A percentile compares a stretch with the other conserved stretches of the same genome.
Conservation (phyloP, 2,113 vertebrate genomes). For the Sapajus apella region DNA sequence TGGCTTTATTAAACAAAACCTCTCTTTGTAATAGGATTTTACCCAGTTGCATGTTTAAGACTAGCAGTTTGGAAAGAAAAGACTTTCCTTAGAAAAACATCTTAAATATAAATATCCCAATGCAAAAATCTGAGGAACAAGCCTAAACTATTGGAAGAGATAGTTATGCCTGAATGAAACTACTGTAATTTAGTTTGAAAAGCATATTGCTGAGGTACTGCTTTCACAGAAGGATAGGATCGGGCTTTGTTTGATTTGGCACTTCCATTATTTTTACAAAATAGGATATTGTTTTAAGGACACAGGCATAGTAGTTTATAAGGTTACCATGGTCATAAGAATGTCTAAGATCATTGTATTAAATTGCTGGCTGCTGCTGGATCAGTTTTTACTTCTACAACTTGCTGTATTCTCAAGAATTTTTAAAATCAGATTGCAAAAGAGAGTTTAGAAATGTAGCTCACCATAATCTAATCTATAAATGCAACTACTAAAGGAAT, state of each 20-base stretch:
- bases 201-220: background rate
- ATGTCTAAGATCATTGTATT: background rate
- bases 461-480: background rate
- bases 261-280: background rate
- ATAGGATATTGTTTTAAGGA: background rate
- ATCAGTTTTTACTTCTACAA: background rate
- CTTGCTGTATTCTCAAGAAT: background rate
- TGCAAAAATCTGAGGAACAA: background rate
- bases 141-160: background rate
- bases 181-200: background rate
- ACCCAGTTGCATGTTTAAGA: constrained; percentile 23
- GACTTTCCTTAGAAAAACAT: background rate
- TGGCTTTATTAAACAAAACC: constrained; percentile 41
- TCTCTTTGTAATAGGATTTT: constrained; percentile 53
- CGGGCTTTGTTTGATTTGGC: background rate
- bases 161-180: background rate
- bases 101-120: background rate
- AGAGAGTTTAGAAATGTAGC: background rate
- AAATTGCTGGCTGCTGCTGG: background rate
- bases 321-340: background rate
- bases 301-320: background rate
- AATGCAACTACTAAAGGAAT: background rate
- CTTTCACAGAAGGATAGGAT: background rate
- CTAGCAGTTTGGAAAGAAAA: constrained; percentile 2
- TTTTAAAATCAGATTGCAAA: background rate